Conservation (phyloP, 2,888 invertebrate species). For the Eugnorisma glareosa region DNA sequence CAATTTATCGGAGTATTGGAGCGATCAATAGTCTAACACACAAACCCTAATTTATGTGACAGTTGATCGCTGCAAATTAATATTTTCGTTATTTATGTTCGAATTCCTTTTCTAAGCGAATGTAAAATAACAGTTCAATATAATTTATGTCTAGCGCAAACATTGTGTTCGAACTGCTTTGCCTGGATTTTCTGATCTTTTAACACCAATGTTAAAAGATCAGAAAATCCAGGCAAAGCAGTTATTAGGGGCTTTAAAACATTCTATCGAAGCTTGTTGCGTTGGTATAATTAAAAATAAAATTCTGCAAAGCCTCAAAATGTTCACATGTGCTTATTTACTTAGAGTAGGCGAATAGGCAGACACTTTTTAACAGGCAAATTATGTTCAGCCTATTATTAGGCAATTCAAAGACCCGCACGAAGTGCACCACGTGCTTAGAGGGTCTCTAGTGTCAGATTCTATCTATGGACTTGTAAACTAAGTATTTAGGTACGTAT, state of each 20-base stretch:
- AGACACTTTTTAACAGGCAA: conserved; percentile 20
- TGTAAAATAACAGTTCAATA: conserved; percentile 43
- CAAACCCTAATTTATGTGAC: conserved; percentile 62
- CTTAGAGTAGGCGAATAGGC: conserved; percentile 6
- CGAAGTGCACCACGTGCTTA: conserved; percentile 16
- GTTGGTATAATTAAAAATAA: not conserved
- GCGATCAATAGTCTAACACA: conserved; percentile 48
- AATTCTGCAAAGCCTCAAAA: not conserved
- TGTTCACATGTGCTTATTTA: conserved; percentile 9
- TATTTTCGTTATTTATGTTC: conserved; percentile 56
- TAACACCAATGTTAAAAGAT: conserved; percentile 41
- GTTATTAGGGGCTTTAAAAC: not conserved
- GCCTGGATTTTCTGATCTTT: no score
- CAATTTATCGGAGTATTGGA: conserved; percentile 46
- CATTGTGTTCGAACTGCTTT: conserved; percentile 44
- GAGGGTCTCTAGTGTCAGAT: conserved; percentile 34
- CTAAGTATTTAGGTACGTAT: not conserved
- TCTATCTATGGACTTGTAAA: conserved; percentile 25
- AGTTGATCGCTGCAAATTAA: conserved; percentile 57
- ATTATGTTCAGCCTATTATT: conserved; percentile 33
- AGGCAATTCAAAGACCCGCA: not conserved
- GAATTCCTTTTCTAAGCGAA: conserved; percentile 45
- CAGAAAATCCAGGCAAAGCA: conserved; percentile 25
- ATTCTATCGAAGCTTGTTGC: not conserved
- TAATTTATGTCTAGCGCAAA: conserved; percentile 49